phyloP scores from a whole-genome alignment of 2,888 invertebrate species.

The Caradrina clavipalpis region DNA sequence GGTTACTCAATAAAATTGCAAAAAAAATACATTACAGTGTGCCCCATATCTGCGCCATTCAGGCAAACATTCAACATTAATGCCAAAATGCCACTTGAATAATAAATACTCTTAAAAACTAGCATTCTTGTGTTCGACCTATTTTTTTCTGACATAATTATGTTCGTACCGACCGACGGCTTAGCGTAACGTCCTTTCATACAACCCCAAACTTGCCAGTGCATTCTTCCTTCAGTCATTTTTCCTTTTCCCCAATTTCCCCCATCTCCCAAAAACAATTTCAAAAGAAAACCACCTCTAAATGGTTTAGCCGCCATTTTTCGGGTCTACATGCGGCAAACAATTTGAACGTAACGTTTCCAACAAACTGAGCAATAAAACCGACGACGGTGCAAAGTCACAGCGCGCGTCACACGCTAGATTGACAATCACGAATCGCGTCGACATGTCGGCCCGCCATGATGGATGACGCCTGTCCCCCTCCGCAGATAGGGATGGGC shows the following conservation, averaged over 20 bases:
- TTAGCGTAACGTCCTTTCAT: too few species aligned
- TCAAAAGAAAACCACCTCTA: constrained; percentile 50
- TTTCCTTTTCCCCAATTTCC: constrained; percentile 31
- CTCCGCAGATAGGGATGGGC: constrained; percentile 59
- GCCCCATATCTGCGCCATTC: too few species aligned
- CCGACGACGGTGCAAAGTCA: constrained; percentile 67
- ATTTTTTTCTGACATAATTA: too few species aligned
- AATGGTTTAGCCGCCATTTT: constrained; percentile 50
- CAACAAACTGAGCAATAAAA: constrained; percentile 72
- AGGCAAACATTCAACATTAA: too few species aligned
- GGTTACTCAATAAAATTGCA: too few species aligned
- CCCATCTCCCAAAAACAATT: constrained; percentile 40
- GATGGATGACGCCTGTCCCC: constrained; percentile 72
- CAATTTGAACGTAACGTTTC: constrained; percentile 64
- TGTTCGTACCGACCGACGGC: background rate
- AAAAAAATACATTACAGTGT: too few species aligned
- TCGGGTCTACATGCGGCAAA: constrained; percentile 49
- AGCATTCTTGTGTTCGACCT: too few species aligned
- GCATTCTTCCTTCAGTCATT: constrained; percentile 3
- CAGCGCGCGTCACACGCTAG: constrained; percentile 71
- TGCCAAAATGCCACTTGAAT: too few species aligned
- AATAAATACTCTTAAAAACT: too few species aligned
- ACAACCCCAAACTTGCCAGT: constrained; percentile 10
- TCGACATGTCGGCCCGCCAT: constrained; percentile 70
- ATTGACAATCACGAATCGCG: constrained; percentile 79